Evolutionary conservation across 2,888 invertebrate genomes (phyloP).

Genomic region (Drosophila anceps): DNA sequence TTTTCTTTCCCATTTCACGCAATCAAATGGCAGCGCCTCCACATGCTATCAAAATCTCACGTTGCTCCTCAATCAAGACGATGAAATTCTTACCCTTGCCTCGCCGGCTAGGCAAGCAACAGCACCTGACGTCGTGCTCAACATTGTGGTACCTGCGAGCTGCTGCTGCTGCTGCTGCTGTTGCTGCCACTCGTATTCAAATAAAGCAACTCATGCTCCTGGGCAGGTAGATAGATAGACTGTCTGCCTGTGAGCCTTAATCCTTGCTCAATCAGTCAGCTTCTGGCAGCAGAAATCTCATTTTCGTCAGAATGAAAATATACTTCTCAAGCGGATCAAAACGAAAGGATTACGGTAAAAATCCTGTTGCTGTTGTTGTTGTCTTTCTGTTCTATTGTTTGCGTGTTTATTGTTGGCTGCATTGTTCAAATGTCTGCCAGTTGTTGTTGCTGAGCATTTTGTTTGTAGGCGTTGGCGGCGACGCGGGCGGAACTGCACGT

Average conservation of each 20-base stretch:
- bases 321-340: constrained; percentile 78
- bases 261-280: constrained; percentile 70
- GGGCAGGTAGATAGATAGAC: constrained; percentile 46
- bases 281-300: constrained; percentile 59
- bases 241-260: constrained; percentile 44
- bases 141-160: constrained; percentile 49
- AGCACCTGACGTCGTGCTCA: constrained; percentile 59
- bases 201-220: constrained; percentile 73
- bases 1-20: constrained; percentile 68
- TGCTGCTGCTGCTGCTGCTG: constrained; percentile 21
- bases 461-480: constrained; percentile 66
- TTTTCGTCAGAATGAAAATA: constrained; percentile 79
- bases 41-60: constrained; percentile 54
- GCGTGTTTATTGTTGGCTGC: constrained; percentile 56
- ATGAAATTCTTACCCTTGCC: constrained; percentile 30
- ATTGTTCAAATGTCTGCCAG: constrained; percentile 45
- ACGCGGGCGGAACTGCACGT: constrained; percentile 63
- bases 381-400: constrained; percentile 56
- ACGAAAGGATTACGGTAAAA: constrained; percentile 81
- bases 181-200: constrained; percentile 60
- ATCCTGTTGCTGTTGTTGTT: constrained; percentile 46
- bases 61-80: constrained; percentile 43
- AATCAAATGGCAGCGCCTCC: constrained; percentile 61
- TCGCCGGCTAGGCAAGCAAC: constrained; percentile 1
- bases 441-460: constrained; percentile 36